Evolutionary conservation across 2,113 vertebrate species (phyloP).

Genomic region (Lathamus discolor): DNA sequence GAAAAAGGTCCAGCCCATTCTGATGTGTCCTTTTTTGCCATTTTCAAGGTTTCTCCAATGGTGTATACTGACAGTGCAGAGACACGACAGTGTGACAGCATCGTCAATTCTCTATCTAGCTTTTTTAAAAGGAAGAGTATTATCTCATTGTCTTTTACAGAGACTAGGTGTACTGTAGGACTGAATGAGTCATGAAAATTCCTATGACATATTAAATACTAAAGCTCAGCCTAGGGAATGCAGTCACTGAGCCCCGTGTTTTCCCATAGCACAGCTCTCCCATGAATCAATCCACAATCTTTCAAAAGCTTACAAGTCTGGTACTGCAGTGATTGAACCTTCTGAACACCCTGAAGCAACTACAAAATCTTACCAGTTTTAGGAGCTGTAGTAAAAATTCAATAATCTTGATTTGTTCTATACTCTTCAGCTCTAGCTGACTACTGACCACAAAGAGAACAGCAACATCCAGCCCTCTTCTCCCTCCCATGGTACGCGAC

Average conservation of each 20-base stretch:
- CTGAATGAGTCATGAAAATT: not conserved
- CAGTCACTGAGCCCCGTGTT: not conserved
- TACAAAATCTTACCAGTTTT: not conserved
- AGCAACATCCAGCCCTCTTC: not conserved
- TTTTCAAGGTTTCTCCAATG: not conserved
- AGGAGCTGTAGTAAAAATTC: not conserved
- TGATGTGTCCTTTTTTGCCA: not conserved
- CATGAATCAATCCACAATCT: not conserved
- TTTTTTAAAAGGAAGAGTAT: not conserved
- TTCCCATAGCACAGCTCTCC: not conserved
- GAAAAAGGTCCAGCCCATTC: not conserved
- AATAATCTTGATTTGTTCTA: not conserved
- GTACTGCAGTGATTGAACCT: not conserved
- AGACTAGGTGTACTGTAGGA: not conserved
- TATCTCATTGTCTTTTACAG: not conserved
- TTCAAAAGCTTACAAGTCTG: not conserved
- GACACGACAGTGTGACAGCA: not conserved
- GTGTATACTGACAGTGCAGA: not conserved
- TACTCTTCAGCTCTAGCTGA: not conserved
- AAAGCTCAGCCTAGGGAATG: fast-evolving
- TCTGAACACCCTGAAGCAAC: not conserved
- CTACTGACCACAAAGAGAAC: not conserved
- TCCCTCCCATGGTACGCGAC: no score
- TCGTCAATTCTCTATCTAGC: fast-evolving
- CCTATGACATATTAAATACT: not conserved